Conservation (phyloP, 2,888 invertebrate species). For the Heliconius erato region DNA sequence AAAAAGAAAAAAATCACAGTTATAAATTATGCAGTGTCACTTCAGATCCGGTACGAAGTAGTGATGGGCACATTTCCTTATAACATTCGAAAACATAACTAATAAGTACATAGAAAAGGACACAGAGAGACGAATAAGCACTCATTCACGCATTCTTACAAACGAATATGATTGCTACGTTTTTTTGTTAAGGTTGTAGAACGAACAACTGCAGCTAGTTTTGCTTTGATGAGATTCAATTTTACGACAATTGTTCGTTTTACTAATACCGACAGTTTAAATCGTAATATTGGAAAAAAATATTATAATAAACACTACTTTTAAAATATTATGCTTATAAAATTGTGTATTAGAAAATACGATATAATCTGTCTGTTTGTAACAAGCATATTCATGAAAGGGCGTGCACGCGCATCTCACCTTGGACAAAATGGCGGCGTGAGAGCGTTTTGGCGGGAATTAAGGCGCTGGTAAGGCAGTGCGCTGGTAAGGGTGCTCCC, state of each 20-base stretch:
- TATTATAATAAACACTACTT: not conserved
- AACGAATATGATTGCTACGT: constrained; percentile 60
- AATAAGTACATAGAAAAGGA: constrained; percentile 83
- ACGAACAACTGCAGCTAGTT: constrained; percentile 53
- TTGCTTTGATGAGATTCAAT: constrained; percentile 42
- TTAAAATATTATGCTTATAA: constrained; percentile 5
- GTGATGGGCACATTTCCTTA: constrained; percentile 72
- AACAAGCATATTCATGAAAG: constrained; percentile 71
- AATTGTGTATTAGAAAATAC: not conserved
- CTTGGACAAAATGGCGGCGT: constrained; percentile 85
- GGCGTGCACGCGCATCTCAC: constrained; percentile 81
- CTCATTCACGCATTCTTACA: constrained; percentile 73
- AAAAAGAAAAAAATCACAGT: constrained; percentile 84
- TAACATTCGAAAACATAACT: constrained; percentile 76
- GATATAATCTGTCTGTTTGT: constrained; percentile 14
- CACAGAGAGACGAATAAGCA: constrained; percentile 84
- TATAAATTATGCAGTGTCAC: constrained; percentile 85
- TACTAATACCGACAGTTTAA: constrained; percentile 30
- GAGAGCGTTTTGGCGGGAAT: constrained; percentile 81
- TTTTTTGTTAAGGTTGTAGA: constrained; percentile 49
- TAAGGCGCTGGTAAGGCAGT: constrained; percentile 91
- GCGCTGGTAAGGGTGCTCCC: constrained; percentile 99
- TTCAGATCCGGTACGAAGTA: constrained; percentile 81
- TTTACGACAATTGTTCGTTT: constrained; percentile 34
- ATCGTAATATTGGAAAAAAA: not conserved